phyloP scores from a whole-genome alignment of 92 coral and sea anemone species.

The Siderastrea siderea region DNA sequence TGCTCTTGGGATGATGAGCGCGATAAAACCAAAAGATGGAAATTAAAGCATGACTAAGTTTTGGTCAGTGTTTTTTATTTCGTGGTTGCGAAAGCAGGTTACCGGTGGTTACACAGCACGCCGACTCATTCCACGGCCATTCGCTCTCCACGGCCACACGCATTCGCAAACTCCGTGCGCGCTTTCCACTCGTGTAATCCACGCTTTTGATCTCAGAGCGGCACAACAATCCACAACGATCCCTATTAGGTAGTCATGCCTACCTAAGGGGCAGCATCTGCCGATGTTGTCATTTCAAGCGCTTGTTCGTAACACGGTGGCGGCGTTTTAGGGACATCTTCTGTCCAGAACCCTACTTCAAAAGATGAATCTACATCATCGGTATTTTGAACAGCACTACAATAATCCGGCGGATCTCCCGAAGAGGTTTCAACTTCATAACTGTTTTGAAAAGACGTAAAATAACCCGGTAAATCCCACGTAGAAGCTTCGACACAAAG shows the following conservation, averaged over 20 bases:
- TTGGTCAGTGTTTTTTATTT: too few relatives aligned
- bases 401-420: background rate
- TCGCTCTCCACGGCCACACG: too few relatives aligned
- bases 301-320: slow-evolving; percentile 86
- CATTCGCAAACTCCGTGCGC: too few relatives aligned
- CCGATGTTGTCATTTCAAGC: slow-evolving; percentile 47
- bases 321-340: slow-evolving; percentile 28
- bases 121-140: too few relatives aligned
- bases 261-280: background rate
- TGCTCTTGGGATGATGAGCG: too few relatives aligned
- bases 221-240: too few relatives aligned
- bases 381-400: background rate
- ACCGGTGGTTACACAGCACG: too few relatives aligned
- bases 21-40: too few relatives aligned
- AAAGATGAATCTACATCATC: background rate
- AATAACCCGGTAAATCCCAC: background rate
- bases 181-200: too few relatives aligned
- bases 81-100: too few relatives aligned
- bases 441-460: background rate
- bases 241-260: background rate
- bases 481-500: background rate
- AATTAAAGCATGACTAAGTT: too few relatives aligned
- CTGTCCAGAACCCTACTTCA: background rate
- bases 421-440: background rate
- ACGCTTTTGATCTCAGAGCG: too few relatives aligned